Evolutionary conservation across 2,888 invertebrate species (phyloP).

Genomic region (Zygaena filipendulae): DNA sequence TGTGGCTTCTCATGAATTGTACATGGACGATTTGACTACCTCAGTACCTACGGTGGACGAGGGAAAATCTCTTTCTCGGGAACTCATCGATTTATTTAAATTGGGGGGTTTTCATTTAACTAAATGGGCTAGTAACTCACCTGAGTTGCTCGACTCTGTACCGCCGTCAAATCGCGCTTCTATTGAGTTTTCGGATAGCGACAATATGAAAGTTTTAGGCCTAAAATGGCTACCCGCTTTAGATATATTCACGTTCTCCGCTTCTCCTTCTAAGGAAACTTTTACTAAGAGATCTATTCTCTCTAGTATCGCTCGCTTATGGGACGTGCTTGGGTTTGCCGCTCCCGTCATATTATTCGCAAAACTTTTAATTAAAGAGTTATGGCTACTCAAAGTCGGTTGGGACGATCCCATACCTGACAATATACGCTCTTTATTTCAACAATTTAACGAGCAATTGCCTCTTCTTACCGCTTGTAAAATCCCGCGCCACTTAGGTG

Average conservation of each 20-base stretch:
- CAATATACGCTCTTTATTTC: conserved; percentile 1
- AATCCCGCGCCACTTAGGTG: conserved; percentile 2
- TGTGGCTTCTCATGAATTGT: conserved; percentile 12
- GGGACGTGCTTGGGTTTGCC: conserved; percentile 8
- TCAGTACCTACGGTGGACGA: conserved; percentile 6
- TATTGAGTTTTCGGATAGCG: conserved; percentile 5
- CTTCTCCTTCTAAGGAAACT: not conserved
- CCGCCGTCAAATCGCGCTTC: conserved; percentile 8
- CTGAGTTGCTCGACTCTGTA: conserved; percentile 7
- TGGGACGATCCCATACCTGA: conserved; percentile 10
- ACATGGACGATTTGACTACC: conserved; percentile 13
- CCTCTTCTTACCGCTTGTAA: not conserved
- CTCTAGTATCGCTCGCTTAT: conserved; percentile 6
- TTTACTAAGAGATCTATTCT: conserved; percentile 11
- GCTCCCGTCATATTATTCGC: conserved; percentile 8
- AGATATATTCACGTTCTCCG: conserved; percentile 7
- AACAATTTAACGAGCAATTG: conserved; percentile 1
- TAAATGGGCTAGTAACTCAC: conserved; percentile 12
- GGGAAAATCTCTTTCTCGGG: conserved; percentile 5
- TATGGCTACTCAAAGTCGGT: conserved; percentile 3
- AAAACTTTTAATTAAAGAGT: conserved; percentile 8
- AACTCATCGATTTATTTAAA: conserved; percentile 9
- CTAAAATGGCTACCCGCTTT: conserved; percentile 9
- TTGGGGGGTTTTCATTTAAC: conserved; percentile 6
- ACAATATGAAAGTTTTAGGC: conserved; percentile 11